A percentile compares a stretch with the other conserved stretches of the same genome.
Evolutionary conservation across 2,888 invertebrate genomes (phyloP).

Genomic region (Macrophya annulata): DNA sequence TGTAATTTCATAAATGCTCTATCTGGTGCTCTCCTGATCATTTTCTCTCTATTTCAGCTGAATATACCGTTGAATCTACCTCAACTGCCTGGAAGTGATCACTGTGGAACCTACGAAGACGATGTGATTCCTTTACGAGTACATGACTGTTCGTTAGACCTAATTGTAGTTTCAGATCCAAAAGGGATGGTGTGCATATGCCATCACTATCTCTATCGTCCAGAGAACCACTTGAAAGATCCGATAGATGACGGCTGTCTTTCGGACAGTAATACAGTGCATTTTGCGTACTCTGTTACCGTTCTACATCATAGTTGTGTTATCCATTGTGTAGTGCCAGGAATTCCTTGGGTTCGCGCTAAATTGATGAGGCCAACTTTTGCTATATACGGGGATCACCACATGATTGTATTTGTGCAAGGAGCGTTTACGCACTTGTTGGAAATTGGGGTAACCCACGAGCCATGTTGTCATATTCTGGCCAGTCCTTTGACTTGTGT

Average conservation of each 20-base stretch:
- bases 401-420: constrained; percentile 91
- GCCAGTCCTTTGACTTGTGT: constrained; percentile 83
- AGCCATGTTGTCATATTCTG: constrained; percentile 91
- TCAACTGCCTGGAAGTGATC: constrained; percentile 83
- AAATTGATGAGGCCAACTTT: constrained; percentile 90
- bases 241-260: constrained; percentile 75
- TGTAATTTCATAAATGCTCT: too few relatives aligned
- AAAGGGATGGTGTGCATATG: constrained; percentile 89
- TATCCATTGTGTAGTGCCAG: constrained; percentile 91
- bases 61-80: constrained; percentile 93
- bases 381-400: constrained; percentile 88
- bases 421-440: constrained; percentile 92
- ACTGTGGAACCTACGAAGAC: constrained; percentile 89
- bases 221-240: constrained; percentile 80
- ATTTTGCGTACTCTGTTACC: constrained; percentile 93
- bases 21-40: too few relatives aligned
- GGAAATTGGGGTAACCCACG: constrained; percentile 91
- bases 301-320: constrained; percentile 92
- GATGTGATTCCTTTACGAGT: constrained; percentile 90
- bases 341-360: constrained; percentile 90
- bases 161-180: constrained; percentile 89
- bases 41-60: constrained; percentile 81
- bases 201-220: constrained; percentile 92
- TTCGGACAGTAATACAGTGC: constrained; percentile 84
- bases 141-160: constrained; percentile 91